Evolutionary conservation across 2,113 vertebrate genomes (phyloP).

Genomic region (Antechinus stuartii): DNA sequence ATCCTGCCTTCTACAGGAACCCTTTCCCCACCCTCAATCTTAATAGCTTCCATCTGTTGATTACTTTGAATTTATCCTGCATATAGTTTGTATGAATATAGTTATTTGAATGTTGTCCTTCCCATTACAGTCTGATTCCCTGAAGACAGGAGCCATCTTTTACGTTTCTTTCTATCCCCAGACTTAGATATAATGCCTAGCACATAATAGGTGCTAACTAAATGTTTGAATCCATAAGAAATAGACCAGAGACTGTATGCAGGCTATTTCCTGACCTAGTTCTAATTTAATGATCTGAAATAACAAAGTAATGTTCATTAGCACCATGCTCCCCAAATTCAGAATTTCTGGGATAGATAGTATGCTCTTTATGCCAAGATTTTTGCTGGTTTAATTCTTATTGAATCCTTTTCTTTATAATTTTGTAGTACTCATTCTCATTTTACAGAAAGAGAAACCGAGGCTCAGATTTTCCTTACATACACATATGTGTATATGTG

Average conservation of each 20-base stretch:
- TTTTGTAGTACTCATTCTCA: neutral
- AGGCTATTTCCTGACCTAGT: neutral
- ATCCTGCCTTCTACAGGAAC: neutral
- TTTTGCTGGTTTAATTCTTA: neutral
- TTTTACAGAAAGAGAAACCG: neutral
- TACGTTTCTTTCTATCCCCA: neutral
- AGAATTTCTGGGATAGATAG: neutral
- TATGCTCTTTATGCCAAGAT: neutral
- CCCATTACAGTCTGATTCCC: neutral
- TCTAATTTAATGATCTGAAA: neutral
- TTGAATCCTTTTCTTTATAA: slow-evolving; percentile 22
- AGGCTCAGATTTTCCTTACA: neutral
- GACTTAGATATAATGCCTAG: neutral
- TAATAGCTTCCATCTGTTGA: neutral
- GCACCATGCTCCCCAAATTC: too few relatives aligned
- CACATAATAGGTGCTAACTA: neutral
- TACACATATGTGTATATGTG: too few relatives aligned
- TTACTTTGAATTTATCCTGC: neutral
- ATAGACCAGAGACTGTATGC: neutral
- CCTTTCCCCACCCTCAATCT: neutral
- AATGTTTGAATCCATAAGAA: neutral
- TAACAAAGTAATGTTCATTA: too few relatives aligned
- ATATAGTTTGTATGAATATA: neutral
- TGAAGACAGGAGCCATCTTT: neutral
- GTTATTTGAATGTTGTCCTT: neutral